Base-by-base conservation (phyloP, 2,888 invertebrate genomes). In the Boloria euphrosyne region DNA sequence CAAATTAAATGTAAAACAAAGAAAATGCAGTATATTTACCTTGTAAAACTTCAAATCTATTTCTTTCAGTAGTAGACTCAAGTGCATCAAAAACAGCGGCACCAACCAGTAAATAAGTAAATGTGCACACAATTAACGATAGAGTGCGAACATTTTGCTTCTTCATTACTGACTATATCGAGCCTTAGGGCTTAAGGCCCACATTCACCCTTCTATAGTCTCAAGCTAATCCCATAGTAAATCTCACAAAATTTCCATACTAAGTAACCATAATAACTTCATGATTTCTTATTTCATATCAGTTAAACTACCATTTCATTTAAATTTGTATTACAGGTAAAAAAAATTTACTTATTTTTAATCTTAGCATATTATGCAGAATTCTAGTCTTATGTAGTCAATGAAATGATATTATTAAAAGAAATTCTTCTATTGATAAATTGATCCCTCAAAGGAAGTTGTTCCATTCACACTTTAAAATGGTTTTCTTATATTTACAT, bases 61-160 rank as follows among this genome's bases (percentile, higher is more conserved):
- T 95, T 84, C 95, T 95, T 92, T 99, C 99, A 80, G 98, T 98
- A 85, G 97, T 97, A 78, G 98, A 98, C 93, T 99, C 99, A 78
- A 99, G 95, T 69, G 98, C 98, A 94, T 99, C 94, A 94, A 99
- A 99, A 82, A 99, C 98, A 78, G 99, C 99, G 74, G 99, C 99
- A 86, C 99, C 99, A 77, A 99, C 96, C 81, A 99, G 95, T 90
- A 99, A 95, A 93, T 99, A 99, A 82, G 99, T 99, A 94, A 99
- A 98, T 92, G 99, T 99, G 95, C 98, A 98, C 94, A 99, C 99
- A 94, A 99, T 99, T 94, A 99, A 96, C 85, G 99, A 98, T 94
- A 99, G 95, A 93, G 99, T 99, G 94, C 99, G 98, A 93, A 99
- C 98, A 97, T 99, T 99, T 96, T 99, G 99, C 95, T 98, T 98